Evolutionary conservation across 2,113 vertebrate species (phyloP).

Genomic region (Caloenas nicobarica): DNA sequence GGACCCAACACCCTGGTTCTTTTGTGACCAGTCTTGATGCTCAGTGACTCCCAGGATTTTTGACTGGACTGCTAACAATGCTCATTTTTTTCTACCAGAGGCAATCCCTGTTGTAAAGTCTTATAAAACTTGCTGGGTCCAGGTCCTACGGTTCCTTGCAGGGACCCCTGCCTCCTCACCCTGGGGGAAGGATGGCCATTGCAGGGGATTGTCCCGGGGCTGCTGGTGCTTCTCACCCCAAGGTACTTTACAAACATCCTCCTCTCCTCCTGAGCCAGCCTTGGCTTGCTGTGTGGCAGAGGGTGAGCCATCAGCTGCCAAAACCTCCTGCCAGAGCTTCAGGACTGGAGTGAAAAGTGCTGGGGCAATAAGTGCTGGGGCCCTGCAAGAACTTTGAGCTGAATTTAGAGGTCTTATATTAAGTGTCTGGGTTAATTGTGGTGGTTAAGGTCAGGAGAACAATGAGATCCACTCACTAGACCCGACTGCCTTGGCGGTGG

Average conservation of each 20-base stretch:
- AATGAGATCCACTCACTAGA: neutral
- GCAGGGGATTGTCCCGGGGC: neutral
- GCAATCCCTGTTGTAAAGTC: neutral
- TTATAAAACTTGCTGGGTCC: neutral
- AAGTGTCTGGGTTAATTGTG: neutral
- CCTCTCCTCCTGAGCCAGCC: neutral
- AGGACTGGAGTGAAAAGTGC: neutral
- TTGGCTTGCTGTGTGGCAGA: neutral
- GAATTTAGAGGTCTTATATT: neutral
- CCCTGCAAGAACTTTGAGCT: neutral
- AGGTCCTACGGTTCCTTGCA: neutral
- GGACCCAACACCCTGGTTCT: neutral
- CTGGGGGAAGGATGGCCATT: accelerated
- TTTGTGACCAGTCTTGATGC: neutral
- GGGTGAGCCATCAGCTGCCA: neutral
- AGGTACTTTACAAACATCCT: neutral
- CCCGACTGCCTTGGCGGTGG: accelerated
- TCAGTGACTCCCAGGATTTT: neutral
- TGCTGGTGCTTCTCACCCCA: neutral
- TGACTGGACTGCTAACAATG: neutral
- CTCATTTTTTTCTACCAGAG: neutral
- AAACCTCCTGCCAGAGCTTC: neutral
- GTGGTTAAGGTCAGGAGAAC: neutral
- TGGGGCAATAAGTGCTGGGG: neutral
- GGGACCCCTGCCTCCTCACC: neutral